Evolutionary conservation across 2,113 vertebrate species (phyloP).

Genomic region (Cephalopterus ornatus): DNA sequence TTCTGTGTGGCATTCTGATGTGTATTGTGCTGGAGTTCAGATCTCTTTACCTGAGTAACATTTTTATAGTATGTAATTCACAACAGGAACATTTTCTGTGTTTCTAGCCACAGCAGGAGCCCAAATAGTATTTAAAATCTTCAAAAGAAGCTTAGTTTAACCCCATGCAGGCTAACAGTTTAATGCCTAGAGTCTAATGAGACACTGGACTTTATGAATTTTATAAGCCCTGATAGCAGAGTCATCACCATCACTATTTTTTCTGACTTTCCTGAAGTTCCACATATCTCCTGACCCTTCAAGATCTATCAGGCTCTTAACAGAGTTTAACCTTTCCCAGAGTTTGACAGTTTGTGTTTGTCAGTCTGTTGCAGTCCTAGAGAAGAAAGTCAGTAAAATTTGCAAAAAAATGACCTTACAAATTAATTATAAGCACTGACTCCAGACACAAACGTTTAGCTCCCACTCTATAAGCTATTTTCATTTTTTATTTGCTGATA

Average conservation of each 20-base stretch:
- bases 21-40: neutral
- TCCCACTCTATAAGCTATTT: neutral
- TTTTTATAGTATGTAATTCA: slow-evolving; percentile 11
- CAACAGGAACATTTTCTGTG: slow-evolving; percentile 7
- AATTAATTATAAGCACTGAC: neutral
- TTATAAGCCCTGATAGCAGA: neutral
- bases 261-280: neutral
- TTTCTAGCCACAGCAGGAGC: slow-evolving; percentile 18
- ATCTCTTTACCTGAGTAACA: neutral
- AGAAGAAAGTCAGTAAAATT: neutral
- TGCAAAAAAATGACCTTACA: neutral
- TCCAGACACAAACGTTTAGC: neutral
- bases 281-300: neutral
- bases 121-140: neutral
- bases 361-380: neutral
- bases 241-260: accelerated
- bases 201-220: neutral
- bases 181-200: neutral
- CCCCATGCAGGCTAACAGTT: neutral
- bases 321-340: neutral
- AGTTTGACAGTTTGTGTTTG: neutral
- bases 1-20: neutral
- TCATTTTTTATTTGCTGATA: neutral
- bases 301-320: neutral
- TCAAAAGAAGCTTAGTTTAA: slow-evolving; percentile 35